Evolutionary conservation across 1,140 invertebrate species (phyloP), one percentile per base, ranked within the genome.

Genomic region (Argopecten irradians): DNA sequence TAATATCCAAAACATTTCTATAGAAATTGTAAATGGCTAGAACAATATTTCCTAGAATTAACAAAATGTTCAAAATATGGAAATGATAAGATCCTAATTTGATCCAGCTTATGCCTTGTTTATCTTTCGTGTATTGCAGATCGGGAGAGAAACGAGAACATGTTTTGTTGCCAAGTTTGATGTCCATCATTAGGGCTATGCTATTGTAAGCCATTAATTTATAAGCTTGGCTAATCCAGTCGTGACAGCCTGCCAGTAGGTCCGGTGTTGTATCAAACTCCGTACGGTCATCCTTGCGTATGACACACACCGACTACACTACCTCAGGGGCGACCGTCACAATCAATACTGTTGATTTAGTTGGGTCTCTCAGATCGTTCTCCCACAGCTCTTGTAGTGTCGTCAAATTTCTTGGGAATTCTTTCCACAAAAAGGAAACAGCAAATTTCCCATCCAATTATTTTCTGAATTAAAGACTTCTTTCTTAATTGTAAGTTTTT

Each of bases 341-440:
- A 71, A 71, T 71, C 55, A 71, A 71, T 71, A 71, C 28, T n/a
- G 28, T 28, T 71, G n/a, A 71, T 71, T 71, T n/a, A 71, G 55
- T n/a, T 11, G 7, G 5, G 55, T 71, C 55, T 71, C 55, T 71
- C n/a, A n/a, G 55, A 71, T 71, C 55, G 8, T 28, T 16, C 55
- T 11, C 5, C 16, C 55, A 71, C 28, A 71, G 55, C 55, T 71
- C 55, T n/a, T 71, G n/a, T 71, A n/a, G 55, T 71, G 55, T n/a
- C 55, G 28, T 71, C 55, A 22, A 71, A 71, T 71, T 71, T 71
- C 55, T 28, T n/a, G 1, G 55, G n/a, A 71, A 71, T 71, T 71
- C 55, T 71, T n/a, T 71, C 55, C 55, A 71, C 55, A 71, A 71
- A 71, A 71, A 28, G 55, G 55, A 71, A 71, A 71, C 55, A 71